Conservation (phyloP, 92 coral and sea anemone species). For the Phymanthus crucifer region DNA sequence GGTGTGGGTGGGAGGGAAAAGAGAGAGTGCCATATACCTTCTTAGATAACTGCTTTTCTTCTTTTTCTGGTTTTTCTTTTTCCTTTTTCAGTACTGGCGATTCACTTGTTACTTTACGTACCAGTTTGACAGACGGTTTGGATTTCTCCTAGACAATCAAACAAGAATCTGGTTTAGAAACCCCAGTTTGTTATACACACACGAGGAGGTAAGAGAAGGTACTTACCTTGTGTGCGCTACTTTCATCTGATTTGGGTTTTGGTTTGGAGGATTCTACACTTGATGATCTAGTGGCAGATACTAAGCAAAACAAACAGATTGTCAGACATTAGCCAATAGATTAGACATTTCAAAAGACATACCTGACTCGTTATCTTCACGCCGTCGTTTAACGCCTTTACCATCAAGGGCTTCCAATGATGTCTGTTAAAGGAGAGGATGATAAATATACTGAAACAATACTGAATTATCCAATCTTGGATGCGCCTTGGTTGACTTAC, state of each 20-base stretch:
- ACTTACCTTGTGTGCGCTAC: slow-evolving; percentile 22
- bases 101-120: slow-evolving; percentile 48
- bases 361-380: slow-evolving; percentile 72
- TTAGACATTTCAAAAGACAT: not conserved
- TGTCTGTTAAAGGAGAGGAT: slow-evolving; percentile 19
- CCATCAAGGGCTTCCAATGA: slow-evolving; percentile 65
- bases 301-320: not conserved
- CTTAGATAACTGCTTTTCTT: slow-evolving; percentile 61
- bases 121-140: slow-evolving; percentile 47
- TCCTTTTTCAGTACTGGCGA: slow-evolving; percentile 58
- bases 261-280: slow-evolving; percentile 21
- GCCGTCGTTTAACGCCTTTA: slow-evolving; percentile 79
- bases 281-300: not conserved
- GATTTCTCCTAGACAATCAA: slow-evolving; percentile 39
- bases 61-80: slow-evolving; percentile 65
- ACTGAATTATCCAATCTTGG: not conserved
- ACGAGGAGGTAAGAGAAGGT: too few species aligned
- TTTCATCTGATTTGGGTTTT: slow-evolving; percentile 13
- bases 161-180: not conserved
- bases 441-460: not conserved
- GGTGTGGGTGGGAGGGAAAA: not conserved
- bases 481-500: slow-evolving; percentile 39
- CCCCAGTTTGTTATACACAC: too few species aligned
- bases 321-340: not conserved
- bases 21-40: slow-evolving; percentile 36